phyloP scores from a whole-genome alignment of 2,113 vertebrate species.

The Sigmodon hispidus region DNA sequence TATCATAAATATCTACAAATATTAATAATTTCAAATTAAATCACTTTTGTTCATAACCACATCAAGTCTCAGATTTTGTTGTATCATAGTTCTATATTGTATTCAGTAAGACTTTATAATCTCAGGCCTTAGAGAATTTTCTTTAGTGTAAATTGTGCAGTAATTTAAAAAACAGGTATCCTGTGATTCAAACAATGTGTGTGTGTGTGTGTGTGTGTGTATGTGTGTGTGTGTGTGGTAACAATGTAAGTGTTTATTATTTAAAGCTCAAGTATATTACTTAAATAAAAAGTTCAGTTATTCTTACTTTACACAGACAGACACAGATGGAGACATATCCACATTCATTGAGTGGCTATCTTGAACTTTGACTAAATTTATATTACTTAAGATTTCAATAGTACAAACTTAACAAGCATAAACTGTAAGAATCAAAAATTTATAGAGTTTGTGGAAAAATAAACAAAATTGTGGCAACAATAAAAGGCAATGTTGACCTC shows the following conservation, averaged over 20 bases:
- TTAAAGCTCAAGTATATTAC: not conserved
- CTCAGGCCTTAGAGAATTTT: not conserved
- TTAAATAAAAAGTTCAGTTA: not conserved
- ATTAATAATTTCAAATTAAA: slow-evolving; percentile 1
- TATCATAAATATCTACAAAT: not conserved
- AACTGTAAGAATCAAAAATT: not conserved
- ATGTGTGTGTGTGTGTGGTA: not conserved
- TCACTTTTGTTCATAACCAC: not conserved
- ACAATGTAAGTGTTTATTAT: slow-evolving; percentile 19
- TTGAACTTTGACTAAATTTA: not conserved
- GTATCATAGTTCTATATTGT: not conserved
- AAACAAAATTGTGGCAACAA: slow-evolving; percentile 7
- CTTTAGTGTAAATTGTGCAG: not conserved
- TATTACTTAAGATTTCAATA: slow-evolving; percentile 27
- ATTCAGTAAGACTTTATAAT: not conserved
- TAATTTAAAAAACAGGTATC: not conserved
- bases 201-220: not conserved
- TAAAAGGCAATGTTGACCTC: not conserved
- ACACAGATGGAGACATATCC: not conserved
- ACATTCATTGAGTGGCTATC: not conserved
- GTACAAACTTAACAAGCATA: not conserved
- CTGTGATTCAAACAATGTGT: not conserved
- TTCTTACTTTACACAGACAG: not conserved
- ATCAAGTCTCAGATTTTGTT: not conserved
- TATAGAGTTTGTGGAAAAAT: not conserved